Evolutionary conservation across 2,113 vertebrate genomes (phyloP), one percentile per base, ranked within the genome.

Genomic region (Pseudorhombus dupliciocellatus): DNA sequence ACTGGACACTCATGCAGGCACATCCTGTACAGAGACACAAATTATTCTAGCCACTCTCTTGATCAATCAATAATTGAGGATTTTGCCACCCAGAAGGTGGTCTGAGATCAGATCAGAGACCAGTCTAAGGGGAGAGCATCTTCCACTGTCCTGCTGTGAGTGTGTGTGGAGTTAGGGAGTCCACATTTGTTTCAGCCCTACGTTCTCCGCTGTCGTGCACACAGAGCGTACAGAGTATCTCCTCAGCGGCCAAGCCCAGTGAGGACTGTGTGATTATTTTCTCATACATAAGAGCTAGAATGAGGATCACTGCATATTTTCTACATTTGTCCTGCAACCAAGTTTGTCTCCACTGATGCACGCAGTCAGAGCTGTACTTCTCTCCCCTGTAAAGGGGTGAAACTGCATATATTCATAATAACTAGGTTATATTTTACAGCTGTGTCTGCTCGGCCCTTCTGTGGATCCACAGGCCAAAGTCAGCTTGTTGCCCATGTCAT

Each of bases 391-490:
- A 34, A 30, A 73, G 50, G 25, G 18, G 18, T 16, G 18, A 21
- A 34, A 54, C 73, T 51, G 4, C 76, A 59, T 58, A 40, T 37
- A 51, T 50, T 63, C 40, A 64, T n/a, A 55, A 31, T 20, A 72
- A 44, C 28, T 24, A 37, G 52, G 60, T 63, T 31, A 53, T 44
- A 40, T 77, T 65, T 64, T 54, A 81, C 58, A 34, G 37, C 44
- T 9, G 4, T 68, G 58, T 61, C 65, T 44, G 24, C 25, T 31
- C 6, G 15, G 28, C 56, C 51, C 25, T 42, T 51, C 37, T 53
- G 71, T 5, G 16, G 25, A 59, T 54, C 44, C 50, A n/a, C 16
- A 5, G 24, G 52, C 77, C 61, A 67, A 37, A 14, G 31, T 58
- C 68, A 61, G 68, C 75, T 80, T 8, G 1, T 59, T 44, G 26